These are phyloP conservation scores for Eilema depressum DNA, from an alignment of 2,888 invertebrate species.

Conservation along the genomic window DNA sequence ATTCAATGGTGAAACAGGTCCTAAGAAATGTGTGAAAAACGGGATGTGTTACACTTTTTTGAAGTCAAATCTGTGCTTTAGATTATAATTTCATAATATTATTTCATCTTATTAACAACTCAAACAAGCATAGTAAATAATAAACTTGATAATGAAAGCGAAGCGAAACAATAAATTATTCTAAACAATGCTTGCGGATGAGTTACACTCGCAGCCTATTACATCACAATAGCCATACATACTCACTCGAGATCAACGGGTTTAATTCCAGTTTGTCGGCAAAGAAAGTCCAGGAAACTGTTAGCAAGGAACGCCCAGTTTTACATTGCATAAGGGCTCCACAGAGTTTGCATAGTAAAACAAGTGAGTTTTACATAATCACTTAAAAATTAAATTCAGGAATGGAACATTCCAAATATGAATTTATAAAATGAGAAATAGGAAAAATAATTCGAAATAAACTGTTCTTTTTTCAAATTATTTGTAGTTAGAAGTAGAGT, in stretches of 20 bases:
- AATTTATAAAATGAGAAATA: background rate
- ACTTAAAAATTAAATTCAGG: background rate
- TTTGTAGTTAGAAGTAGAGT: background rate
- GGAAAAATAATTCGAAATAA: background rate
- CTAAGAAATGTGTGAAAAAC: slow-evolving; percentile 37
- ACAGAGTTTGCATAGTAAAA: slow-evolving; percentile 13
- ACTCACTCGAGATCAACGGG: slow-evolving; percentile 50
- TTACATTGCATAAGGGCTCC: slow-evolving; percentile 40
- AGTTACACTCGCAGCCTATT: slow-evolving; percentile 49
- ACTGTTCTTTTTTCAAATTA: background rate
- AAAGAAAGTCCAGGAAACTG: slow-evolving; percentile 66
- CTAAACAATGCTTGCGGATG: slow-evolving; percentile 14
- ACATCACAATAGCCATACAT: slow-evolving; percentile 64
- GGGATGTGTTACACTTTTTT: slow-evolving; percentile 77
- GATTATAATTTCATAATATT: background rate
- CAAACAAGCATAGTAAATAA: background rate
- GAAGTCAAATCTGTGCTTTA: slow-evolving; percentile 71
- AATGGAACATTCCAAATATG: background rate
- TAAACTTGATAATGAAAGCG: slow-evolving; percentile 19
- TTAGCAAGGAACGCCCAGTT: slow-evolving; percentile 44
- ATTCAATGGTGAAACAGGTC: slow-evolving; percentile 51
- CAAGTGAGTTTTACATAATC: background rate
- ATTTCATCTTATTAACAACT: background rate
- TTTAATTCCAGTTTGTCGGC: slow-evolving; percentile 62
- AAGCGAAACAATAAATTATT: slow-evolving; percentile 22